phyloP scores from a whole-genome alignment of 2,797 vertebrate genomes.

The Acanthurus leucopareius region DNA sequence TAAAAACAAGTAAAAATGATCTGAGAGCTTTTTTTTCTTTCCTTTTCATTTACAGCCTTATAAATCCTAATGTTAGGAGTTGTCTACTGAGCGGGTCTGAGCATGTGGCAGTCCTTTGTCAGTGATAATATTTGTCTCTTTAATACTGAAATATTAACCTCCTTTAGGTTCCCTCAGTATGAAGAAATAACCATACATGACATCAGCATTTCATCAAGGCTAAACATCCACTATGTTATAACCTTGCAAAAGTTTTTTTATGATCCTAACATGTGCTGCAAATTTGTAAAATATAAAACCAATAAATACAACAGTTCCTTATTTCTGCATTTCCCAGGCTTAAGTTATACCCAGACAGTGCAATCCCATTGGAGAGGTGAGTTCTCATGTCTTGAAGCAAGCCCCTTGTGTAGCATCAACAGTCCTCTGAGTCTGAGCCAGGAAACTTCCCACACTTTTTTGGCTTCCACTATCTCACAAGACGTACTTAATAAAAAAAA shows the following conservation, averaged over 20 bases:
- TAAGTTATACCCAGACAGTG: not conserved
- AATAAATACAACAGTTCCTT: not conserved
- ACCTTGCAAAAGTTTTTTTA: not conserved
- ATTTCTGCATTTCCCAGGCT: slow-evolving; percentile 40
- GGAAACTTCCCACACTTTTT: slow-evolving; percentile 31
- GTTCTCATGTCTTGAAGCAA: slow-evolving; percentile 16
- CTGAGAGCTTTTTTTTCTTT: too few relatives aligned
- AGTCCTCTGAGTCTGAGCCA: slow-evolving; percentile 29
- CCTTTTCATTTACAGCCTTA: not conserved
- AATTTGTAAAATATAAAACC: not conserved
- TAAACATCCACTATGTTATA: not conserved
- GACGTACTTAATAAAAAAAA: not conserved
- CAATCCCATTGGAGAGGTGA: not conserved
- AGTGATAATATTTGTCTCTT: not conserved
- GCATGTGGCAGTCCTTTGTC: not conserved
- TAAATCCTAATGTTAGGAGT: not conserved
- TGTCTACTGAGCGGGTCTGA: not conserved
- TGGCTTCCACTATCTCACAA: not conserved
- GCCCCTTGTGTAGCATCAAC: slow-evolving; percentile 33
- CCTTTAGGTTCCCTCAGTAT: too few relatives aligned
- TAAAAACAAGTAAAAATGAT: too few relatives aligned
- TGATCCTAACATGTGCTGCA: too few relatives aligned
- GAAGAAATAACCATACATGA: not conserved
- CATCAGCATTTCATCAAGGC: not conserved
- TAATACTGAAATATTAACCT: not conserved